A percentile compares a stretch with the other conserved stretches of the same genome.
phyloP scores from a whole-genome alignment of 1,140 invertebrate genomes.

The Drosophila oshimai region DNA sequence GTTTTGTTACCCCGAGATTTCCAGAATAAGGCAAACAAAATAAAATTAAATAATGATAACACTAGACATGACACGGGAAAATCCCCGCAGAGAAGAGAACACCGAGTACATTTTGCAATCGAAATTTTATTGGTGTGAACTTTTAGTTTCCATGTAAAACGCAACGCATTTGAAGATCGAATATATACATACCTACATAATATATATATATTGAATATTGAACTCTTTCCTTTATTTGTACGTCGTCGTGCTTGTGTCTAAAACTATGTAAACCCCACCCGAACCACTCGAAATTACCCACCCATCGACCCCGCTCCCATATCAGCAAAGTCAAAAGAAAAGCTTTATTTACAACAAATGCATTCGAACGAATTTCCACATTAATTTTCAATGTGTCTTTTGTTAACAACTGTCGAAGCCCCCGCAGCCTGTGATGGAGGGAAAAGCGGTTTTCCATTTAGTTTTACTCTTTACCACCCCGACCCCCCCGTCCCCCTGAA shows the following conservation, averaged over 20 bases:
- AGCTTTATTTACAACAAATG: constrained; percentile 44
- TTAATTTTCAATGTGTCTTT: constrained; percentile 51
- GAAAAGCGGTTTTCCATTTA: constrained; percentile 22
- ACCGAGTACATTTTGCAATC: constrained; percentile 56
- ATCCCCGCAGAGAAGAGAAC: constrained; percentile 7
- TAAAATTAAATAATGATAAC: background rate
- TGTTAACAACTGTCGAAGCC: constrained; percentile 33
- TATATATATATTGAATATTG: constrained; percentile 60
- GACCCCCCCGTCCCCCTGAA: background rate
- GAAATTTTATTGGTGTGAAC: constrained; percentile 59
- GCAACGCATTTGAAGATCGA: constrained; percentile 71
- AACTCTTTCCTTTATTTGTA: constrained; percentile 70
- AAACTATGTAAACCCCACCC: constrained; percentile 59
- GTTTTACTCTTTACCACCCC: no score
- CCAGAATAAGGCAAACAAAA: background rate
- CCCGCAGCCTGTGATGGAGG: constrained; percentile 4
- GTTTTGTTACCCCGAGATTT: background rate
- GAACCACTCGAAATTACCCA: constrained; percentile 33
- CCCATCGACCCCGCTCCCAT: constrained; percentile 20
- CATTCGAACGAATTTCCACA: constrained; percentile 41
- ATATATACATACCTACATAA: constrained; percentile 63
- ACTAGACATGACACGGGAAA: constrained; percentile 12
- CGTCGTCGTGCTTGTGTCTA: constrained; percentile 77
- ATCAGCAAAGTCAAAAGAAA: constrained; percentile 28
- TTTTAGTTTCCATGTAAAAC: constrained; percentile 65